Percentiles rank a stretch among this genome's conserved stretches.
Evolutionary conservation across 2,888 invertebrate genomes (phyloP).

Genomic region (Lacanobia wlatinum): DNA sequence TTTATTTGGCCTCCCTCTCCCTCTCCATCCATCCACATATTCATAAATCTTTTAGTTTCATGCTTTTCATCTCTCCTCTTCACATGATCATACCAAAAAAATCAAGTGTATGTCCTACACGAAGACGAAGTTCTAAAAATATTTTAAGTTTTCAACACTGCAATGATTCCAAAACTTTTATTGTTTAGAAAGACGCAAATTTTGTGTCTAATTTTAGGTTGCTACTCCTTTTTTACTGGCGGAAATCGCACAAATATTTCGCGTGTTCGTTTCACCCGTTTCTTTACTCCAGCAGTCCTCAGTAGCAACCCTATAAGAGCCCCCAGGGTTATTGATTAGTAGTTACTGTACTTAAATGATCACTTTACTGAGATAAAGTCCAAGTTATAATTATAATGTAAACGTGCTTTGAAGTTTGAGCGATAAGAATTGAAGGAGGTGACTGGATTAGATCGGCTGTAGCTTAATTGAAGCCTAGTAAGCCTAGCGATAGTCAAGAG

Average conservation of each 20-base stretch:
- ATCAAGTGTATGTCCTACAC: background rate
- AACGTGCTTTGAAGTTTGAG: conserved; percentile 66
- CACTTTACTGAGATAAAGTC: conserved; percentile 72
- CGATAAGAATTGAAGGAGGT: conserved; percentile 62
- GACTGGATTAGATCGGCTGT: conserved; percentile 55
- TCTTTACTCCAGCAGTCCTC: background rate
- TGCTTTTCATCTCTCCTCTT: no score
- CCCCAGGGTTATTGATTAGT: conserved; percentile 83
- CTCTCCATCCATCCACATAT: no score
- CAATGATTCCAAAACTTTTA: background rate
- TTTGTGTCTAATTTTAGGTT: background rate
- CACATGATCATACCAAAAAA: no score
- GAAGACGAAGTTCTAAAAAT: background rate
- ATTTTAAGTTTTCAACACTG: background rate
- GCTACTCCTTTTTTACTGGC: background rate
- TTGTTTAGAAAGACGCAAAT: background rate
- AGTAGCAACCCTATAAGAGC: conserved; percentile 66
- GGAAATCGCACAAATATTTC: background rate
- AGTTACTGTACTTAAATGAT: conserved; percentile 76
- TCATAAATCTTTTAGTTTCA: no score
- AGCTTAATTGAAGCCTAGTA: conserved; percentile 62
- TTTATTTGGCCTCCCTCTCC: no score
- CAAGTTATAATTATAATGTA: conserved; percentile 74
- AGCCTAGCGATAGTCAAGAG: conserved; percentile 42
- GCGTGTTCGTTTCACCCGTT: background rate